phyloP scores from a whole-genome alignment of 2,888 invertebrate species.

The Melangyna quadrimaculata region DNA sequence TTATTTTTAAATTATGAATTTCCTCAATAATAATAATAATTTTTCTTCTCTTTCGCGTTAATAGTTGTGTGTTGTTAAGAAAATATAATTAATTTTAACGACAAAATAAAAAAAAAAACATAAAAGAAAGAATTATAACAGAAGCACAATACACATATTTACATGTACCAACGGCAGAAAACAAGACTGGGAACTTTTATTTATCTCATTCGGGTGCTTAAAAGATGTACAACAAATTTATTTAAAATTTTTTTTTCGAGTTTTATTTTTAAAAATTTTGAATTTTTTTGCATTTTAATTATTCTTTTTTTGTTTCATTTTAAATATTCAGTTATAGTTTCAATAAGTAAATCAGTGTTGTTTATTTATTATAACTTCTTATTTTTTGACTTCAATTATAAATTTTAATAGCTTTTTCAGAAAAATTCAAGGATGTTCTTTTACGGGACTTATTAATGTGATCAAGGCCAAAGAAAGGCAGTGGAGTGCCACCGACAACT shows the following conservation, averaged over 20 bases:
- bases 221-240: slow-evolving; percentile 52
- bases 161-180: slow-evolving; percentile 68
- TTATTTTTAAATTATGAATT: slow-evolving; percentile 64
- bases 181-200: slow-evolving; percentile 46
- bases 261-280: slow-evolving; percentile 28
- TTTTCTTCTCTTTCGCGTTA: slow-evolving; percentile 33
- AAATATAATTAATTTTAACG: slow-evolving; percentile 63
- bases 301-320: slow-evolving; percentile 3
- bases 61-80: slow-evolving; percentile 63
- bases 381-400: slow-evolving; percentile 90
- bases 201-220: slow-evolving; percentile 52
- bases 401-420: slow-evolving; percentile 99
- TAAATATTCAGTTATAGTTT: slow-evolving; percentile 36
- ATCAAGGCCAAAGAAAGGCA: slow-evolving; percentile 97
- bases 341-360: slow-evolving; percentile 48
- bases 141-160: slow-evolving; percentile 71
- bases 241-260: neutral
- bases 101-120: slow-evolving; percentile 59
- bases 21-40: slow-evolving; percentile 17
- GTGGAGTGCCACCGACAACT: slow-evolving; percentile 83
- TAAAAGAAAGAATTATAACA: slow-evolving; percentile 46
- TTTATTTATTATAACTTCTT: slow-evolving; percentile 1
- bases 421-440: slow-evolving; percentile 96
- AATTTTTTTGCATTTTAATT: slow-evolving; percentile 25
- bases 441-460: slow-evolving; percentile 99